Evolutionary conservation across 2,797 vertebrate genomes (phyloP).

Genomic region (Acanthurus leucopareius): DNA sequence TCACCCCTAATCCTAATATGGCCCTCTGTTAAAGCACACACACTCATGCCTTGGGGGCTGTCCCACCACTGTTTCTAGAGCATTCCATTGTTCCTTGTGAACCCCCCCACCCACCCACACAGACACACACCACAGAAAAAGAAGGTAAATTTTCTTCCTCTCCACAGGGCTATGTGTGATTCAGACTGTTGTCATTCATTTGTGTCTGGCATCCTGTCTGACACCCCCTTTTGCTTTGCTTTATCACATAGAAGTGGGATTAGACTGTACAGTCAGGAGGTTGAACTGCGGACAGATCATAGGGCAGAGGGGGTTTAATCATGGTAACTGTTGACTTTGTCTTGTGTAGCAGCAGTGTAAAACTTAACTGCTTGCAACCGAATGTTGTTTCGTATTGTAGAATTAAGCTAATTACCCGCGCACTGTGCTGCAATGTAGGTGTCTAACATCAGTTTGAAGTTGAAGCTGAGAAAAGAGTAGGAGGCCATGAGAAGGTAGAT

Average conservation of each 20-base stretch:
- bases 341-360: background rate
- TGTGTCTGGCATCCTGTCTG: conserved; percentile 49
- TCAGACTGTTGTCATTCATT: conserved; percentile 53
- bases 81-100: conserved; percentile 76
- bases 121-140: background rate
- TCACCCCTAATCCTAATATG: conserved; percentile 78
- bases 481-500: conserved; percentile 5
- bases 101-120: background rate
- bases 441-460: background rate
- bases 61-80: conserved; percentile 76
- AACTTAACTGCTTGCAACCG: background rate
- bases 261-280: conserved; percentile 26
- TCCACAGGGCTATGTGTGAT: conserved; percentile 41
- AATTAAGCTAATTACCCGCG: background rate
- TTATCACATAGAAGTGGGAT: conserved; percentile 20
- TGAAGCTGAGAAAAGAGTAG: conserved; percentile 14
- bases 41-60: conserved; percentile 74
- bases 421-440: background rate
- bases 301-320: background rate
- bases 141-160: conserved; percentile 26
- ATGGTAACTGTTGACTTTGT: conserved; percentile 7
- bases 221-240: conserved; percentile 9
- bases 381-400: background rate
- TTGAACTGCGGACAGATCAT: conserved; percentile 4
- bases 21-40: conserved; percentile 67